phyloP scores from a whole-genome alignment of 2,797 vertebrate genomes.

The Nasua narica region DNA sequence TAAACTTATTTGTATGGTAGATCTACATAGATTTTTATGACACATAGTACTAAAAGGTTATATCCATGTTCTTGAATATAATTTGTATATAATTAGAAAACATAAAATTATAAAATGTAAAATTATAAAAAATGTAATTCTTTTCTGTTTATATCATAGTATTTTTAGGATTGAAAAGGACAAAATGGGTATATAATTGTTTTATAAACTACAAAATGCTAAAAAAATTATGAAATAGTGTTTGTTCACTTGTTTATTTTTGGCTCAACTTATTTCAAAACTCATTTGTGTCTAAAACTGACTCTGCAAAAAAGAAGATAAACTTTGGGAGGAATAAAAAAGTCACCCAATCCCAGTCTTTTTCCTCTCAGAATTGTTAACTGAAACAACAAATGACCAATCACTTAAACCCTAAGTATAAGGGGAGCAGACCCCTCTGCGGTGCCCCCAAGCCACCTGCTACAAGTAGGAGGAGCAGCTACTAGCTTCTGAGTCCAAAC shows the following conservation, averaged over 20 bases:
- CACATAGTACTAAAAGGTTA: neutral
- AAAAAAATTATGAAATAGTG: neutral
- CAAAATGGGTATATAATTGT: neutral
- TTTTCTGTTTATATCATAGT: neutral
- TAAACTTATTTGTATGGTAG: neutral
- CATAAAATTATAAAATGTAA: neutral
- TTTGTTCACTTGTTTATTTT: neutral
- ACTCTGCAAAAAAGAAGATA: neutral
- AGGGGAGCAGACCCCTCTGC: neutral
- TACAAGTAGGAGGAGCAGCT: fast-evolving
- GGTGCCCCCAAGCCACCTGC: neutral
- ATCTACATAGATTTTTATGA: neutral
- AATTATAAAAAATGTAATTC: neutral
- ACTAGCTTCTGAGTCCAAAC: neutral
- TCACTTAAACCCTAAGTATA: neutral
- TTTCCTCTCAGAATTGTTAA: neutral
- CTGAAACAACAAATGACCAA: neutral
- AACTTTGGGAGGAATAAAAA: neutral
- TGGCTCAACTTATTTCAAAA: neutral
- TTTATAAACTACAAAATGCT: neutral
- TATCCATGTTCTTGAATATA: neutral
- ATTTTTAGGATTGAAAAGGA: neutral
- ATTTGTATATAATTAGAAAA: neutral
- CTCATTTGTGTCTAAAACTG: neutral
- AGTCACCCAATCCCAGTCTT: neutral